phyloP scores from a whole-genome alignment of 1,140 invertebrate genomes.

The Camponotus floridanus region DNA sequence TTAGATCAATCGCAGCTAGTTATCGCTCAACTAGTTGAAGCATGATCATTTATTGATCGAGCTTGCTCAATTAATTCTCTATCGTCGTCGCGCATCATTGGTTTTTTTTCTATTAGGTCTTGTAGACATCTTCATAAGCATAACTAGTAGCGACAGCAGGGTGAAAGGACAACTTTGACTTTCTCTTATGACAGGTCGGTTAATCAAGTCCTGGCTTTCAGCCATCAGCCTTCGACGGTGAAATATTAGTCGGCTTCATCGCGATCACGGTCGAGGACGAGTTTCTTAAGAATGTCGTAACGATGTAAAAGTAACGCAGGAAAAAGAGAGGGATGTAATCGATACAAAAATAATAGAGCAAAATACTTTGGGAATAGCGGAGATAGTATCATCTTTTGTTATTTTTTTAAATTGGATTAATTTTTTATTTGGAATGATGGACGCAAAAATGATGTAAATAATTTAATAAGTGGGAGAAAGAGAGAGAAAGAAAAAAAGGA shows the following conservation, averaged over 20 bases:
- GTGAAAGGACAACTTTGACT: slow-evolving; percentile 32
- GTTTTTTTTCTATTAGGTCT: slow-evolving; percentile 38
- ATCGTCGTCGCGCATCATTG: not conserved
- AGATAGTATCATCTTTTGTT: not conserved
- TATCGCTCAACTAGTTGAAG: slow-evolving; percentile 37
- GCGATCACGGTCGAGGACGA: slow-evolving; percentile 9
- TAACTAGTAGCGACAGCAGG: slow-evolving; percentile 31
- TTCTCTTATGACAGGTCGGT: slow-evolving; percentile 50
- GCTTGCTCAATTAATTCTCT: slow-evolving; percentile 37
- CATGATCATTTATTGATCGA: slow-evolving; percentile 33
- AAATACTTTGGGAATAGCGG: not conserved
- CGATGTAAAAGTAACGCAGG: not conserved
- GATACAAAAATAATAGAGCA: slow-evolving; percentile 32
- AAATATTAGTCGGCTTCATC: slow-evolving; percentile 57
- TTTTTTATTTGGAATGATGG: slow-evolving; percentile 6
- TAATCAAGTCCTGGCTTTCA: slow-evolving; percentile 55
- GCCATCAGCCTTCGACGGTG: slow-evolving; percentile 34
- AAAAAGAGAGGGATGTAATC: not conserved
- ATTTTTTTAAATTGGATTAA: slow-evolving; percentile 9
- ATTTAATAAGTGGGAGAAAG: not conserved
- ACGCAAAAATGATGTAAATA: not conserved
- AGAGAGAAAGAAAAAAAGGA: too few species aligned
- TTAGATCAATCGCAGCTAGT: slow-evolving; percentile 27
- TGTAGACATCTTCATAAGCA: slow-evolving; percentile 31
- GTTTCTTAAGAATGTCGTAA: slow-evolving; percentile 49